These are phyloP conservation scores for Oxycera nigricornis DNA, from an alignment of 2,888 invertebrate genomes.

Conservation along the genomic window DNA sequence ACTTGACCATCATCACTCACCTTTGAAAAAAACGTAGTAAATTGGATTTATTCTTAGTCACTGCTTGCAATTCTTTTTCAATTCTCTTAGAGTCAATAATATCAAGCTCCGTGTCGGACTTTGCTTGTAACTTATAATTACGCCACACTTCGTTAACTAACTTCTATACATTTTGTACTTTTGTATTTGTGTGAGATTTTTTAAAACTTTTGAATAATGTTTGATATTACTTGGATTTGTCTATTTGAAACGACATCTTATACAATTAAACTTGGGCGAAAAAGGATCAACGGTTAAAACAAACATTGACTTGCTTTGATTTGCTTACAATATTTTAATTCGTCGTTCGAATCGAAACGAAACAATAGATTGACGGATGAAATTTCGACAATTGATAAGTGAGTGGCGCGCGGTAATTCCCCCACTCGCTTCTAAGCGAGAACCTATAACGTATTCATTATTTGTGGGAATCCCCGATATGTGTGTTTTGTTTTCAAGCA, in stretches of 20 bases:
- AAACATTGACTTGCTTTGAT: neutral
- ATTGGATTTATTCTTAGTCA: neutral
- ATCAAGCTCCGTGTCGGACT: neutral
- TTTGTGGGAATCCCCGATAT: neutral
- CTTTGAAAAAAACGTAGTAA: neutral
- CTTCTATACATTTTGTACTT: neutral
- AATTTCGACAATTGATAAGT: neutral
- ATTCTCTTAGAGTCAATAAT: neutral
- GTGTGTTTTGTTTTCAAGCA: neutral
- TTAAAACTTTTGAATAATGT: neutral
- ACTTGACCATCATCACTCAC: neutral
- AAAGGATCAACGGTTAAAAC: neutral
- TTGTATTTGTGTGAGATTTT: slow-evolving; percentile 4
- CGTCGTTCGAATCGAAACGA: neutral
- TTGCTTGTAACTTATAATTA: slow-evolving; percentile 7
- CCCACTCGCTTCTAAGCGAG: no score
- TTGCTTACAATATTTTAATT: neutral
- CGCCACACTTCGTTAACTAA: neutral
- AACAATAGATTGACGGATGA: neutral
- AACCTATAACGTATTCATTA: no score
- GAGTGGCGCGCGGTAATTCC: neutral
- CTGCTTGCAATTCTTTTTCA: neutral
- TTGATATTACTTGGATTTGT: neutral
- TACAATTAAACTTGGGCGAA: neutral
- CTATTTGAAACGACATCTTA: neutral